Percentiles rank a stretch among this genome's conserved stretches.
Evolutionary conservation across 2,888 invertebrate genomes (phyloP).

Genomic region (Megamerina dolium): DNA sequence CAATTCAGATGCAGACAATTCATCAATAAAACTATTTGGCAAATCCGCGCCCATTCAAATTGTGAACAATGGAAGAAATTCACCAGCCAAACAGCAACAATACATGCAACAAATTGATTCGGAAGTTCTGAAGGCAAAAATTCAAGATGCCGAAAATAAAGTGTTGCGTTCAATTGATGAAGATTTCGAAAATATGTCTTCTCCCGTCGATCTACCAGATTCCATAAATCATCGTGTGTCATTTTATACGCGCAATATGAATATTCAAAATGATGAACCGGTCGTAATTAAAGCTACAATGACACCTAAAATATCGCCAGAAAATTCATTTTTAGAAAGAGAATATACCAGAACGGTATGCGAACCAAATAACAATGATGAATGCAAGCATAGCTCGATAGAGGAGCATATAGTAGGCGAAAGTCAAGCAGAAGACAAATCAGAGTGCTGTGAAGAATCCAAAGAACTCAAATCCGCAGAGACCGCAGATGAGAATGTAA

Average conservation of each 20-base stretch:
- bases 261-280: slow-evolving; percentile 36
- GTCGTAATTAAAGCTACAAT: slow-evolving; percentile 45
- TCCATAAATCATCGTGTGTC: slow-evolving; percentile 37
- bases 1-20: slow-evolving; percentile 31
- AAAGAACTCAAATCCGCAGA: not conserved
- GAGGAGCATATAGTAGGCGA: slow-evolving; percentile 2
- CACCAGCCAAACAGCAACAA: slow-evolving; percentile 60
- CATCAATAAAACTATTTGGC: slow-evolving; percentile 45
- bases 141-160: slow-evolving; percentile 43
- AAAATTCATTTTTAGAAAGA: slow-evolving; percentile 45
- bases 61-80: slow-evolving; percentile 55
- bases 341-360: slow-evolving; percentile 41
- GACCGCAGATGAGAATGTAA: slow-evolving; percentile 25
- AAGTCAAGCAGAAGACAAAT: slow-evolving; percentile 9
- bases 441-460: not conserved
- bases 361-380: slow-evolving; percentile 35
- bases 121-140: slow-evolving; percentile 52
- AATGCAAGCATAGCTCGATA: slow-evolving; percentile 11
- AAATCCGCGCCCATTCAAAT: slow-evolving; percentile 68
- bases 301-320: slow-evolving; percentile 47
- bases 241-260: slow-evolving; percentile 35
- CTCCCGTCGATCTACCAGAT: slow-evolving; percentile 45
- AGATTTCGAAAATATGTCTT: slow-evolving; percentile 43
- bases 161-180: slow-evolving; percentile 40
- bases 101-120: slow-evolving; percentile 63